Evolutionary conservation across 2,113 vertebrate species (phyloP).

Genomic region (Gobius niger): DNA sequence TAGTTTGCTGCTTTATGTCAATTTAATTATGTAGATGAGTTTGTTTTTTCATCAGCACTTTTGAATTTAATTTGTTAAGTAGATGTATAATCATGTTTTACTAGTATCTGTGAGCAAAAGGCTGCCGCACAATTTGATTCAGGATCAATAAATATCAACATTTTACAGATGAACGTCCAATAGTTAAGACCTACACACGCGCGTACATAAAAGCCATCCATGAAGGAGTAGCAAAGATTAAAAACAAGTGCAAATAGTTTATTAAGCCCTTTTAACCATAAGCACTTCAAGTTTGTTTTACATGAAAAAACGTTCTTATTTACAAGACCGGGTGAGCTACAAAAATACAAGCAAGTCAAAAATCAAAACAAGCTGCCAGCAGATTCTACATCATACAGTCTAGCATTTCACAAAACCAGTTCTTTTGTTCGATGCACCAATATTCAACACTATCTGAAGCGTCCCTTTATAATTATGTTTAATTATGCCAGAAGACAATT

Average conservation of each 20-base stretch:
- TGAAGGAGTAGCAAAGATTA: background rate
- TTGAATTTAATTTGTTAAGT: too few species aligned
- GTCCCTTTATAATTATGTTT: background rate
- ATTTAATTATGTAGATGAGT: too few species aligned
- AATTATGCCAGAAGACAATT: background rate
- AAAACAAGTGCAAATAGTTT: conserved; percentile 45
- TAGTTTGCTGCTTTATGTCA: too few species aligned
- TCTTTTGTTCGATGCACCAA: background rate
- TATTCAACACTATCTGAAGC: background rate
- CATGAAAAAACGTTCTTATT: conserved; percentile 2
- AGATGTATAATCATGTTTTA: too few species aligned
- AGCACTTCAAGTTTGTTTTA: background rate
- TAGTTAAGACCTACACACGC: too few species aligned
- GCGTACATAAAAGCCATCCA: too few species aligned
- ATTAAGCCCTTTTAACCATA: conserved; percentile 16
- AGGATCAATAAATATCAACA: too few species aligned
- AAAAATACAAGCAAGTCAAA: conserved; percentile 7
- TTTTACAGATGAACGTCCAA: too few species aligned
- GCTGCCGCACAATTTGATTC: too few species aligned
- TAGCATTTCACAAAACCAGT: background rate
- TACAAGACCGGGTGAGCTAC: conserved; percentile 22
- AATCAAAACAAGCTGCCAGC: conserved; percentile 2
- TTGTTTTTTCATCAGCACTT: too few species aligned
- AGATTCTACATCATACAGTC: background rate
- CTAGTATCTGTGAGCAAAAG: too few species aligned